Conservation (phyloP, 1,140 invertebrate genomes). For the Hormaphis cornu region DNA sequence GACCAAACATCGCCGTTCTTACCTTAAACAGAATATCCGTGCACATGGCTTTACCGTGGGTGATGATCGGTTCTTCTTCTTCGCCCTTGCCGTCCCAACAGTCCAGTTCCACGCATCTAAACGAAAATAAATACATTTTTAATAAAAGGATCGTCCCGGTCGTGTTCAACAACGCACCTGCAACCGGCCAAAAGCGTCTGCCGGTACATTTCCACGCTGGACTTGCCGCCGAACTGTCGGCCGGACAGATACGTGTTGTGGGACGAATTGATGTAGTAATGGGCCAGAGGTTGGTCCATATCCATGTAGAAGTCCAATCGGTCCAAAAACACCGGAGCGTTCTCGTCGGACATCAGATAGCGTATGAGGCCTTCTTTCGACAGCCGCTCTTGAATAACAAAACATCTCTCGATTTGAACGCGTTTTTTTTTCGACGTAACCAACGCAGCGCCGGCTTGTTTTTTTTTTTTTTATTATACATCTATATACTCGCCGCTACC, state of each 20-base stretch:
- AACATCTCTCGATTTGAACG: no score
- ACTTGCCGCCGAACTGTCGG: slow-evolving; percentile 94
- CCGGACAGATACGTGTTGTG: slow-evolving; percentile 98
- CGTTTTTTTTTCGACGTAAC: no score
- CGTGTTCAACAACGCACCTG: no score
- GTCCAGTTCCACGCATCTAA: slow-evolving; percentile 94
- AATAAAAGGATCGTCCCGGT: no score
- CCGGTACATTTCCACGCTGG: slow-evolving; percentile 96
- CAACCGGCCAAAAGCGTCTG: slow-evolving; percentile 92
- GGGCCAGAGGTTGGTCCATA: slow-evolving; percentile 94
- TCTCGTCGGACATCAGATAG: slow-evolving; percentile 98
- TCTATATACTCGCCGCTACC: no score
- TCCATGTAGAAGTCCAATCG: slow-evolving; percentile 95
- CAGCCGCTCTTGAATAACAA: slow-evolving; percentile 53
- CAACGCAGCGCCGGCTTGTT: no score
- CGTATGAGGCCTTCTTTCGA: slow-evolving; percentile 91
- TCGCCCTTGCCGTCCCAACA: slow-evolving; percentile 97
- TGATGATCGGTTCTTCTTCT: slow-evolving; percentile 97
- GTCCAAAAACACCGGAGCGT: slow-evolving; percentile 96
- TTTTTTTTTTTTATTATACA: no score
- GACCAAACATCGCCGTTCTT: no score
- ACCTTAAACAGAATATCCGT: slow-evolving; percentile 95
- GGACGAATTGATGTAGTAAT: slow-evolving; percentile 99
- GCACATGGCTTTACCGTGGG: slow-evolving; percentile 99
- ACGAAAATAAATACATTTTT: no score